Evolutionary conservation across 1,140 invertebrate species (phyloP).

Genomic region (Ylistrum balloti): DNA sequence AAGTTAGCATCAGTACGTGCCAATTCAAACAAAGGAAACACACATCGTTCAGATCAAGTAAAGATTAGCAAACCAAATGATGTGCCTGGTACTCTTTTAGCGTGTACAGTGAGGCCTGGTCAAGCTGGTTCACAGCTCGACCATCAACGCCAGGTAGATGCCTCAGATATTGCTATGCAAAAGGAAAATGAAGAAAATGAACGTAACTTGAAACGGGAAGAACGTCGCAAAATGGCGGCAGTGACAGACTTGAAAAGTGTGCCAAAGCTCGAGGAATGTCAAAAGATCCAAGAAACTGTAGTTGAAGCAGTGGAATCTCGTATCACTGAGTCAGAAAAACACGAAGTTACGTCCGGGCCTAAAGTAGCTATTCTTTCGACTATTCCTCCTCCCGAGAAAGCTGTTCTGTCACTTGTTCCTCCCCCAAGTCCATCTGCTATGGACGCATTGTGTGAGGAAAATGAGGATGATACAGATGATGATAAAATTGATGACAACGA

Average conservation of each 20-base stretch:
- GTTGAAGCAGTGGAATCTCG: not conserved
- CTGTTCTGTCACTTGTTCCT: constrained; percentile 50
- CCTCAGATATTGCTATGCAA: constrained; percentile 18
- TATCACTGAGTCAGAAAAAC: constrained; percentile 24
- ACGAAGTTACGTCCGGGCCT: constrained; percentile 15
- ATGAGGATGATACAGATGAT: constrained; percentile 61
- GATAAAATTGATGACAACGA: constrained; percentile 44
- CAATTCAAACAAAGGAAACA: not conserved
- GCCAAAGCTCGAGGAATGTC: not conserved
- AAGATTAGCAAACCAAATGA: not conserved
- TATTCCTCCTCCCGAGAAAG: constrained; percentile 37
- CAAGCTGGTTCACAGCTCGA: not conserved
- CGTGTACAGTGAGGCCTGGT: not conserved
- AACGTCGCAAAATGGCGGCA: constrained; percentile 2
- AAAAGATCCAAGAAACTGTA: not conserved
- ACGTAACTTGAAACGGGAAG: constrained; percentile 10
- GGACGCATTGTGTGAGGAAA: constrained; percentile 57
- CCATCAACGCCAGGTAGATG: not conserved
- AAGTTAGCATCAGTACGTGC: not conserved
- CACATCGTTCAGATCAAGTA: not conserved
- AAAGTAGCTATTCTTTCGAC: constrained; percentile 24
- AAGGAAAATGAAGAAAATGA: constrained; percentile 26
- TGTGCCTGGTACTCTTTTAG: not conserved
- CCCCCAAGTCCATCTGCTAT: constrained; percentile 65
- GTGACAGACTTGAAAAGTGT: not conserved